Evolutionary conservation across 2,797 vertebrate genomes (phyloP), one percentile per base, ranked within the genome.

Genomic region (Microctenopoma lineatum): DNA sequence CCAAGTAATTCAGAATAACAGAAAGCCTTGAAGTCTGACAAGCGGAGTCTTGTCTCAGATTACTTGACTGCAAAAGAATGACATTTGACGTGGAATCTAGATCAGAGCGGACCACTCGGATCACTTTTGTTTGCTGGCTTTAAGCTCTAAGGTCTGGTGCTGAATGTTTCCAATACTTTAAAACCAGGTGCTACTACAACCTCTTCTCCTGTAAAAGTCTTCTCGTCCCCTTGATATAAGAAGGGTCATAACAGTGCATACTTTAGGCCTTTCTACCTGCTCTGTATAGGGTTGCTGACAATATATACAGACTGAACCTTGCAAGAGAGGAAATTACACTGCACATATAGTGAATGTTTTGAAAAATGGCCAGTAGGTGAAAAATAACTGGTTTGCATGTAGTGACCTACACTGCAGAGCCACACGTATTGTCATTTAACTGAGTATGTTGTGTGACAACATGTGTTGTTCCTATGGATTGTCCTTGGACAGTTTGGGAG

Each of bases 401-500:
- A 12, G n/a, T 27, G 13, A 12, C 8, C 12, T 1, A 4, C 46
- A 61, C 32, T 59, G 25, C 14, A 52, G 56, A 56, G 36, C 18
- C 26, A 16, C 13, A 45, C 9, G 15, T 14, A 8, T 8, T 18
- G 6, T 59, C 38, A 51, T 62, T n/a, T 50, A 3, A 39, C 21
- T n/a, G 32, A 48, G 15, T 41, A 66, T 51, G n/a, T n/a, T 45
- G 51, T 63, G 8, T 45, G 38, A 34, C 25, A 50, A 29, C 14
- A 14, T 41, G 52, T 60, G 15, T 44, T 39, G 3, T 51, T 45
- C 63, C 36, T 60, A 58, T 55, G 27, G 18, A 26, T 71, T 69
- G 85, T 84, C 84, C 85, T 87, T 87, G 60, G 63, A 73, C 21
- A 10, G 72, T 80, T 59, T 59, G 18, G 36, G 58, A 59, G 57